Base-by-base conservation (phyloP, 2,113 vertebrate genomes). In the Bostrychus sinensis region DNA sequence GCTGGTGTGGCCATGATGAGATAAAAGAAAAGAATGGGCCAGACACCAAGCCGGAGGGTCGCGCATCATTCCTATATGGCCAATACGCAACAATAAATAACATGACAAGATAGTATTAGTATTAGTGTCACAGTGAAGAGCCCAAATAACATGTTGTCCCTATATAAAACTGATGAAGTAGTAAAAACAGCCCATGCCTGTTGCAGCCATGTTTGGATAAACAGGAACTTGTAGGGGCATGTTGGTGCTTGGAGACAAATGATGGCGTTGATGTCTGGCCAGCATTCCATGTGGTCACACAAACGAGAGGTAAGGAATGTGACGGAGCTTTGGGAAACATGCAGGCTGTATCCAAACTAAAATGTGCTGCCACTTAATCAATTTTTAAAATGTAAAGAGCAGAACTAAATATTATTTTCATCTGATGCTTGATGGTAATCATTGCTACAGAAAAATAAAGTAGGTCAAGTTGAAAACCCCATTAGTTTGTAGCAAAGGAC, bases 181-280 rank as follows among this genome's bases (percentile, higher is more conserved):
- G 10, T 8, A 22, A 45, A 45, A 45, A 45, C 42, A 43, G 42
- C 9, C 42, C 8, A 8, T 22, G 41, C 16, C 9, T 12, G 54
- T 48, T 28, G 14, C 22, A 39, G 53, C 34, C 3, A 45, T 25
- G 14, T 25, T 46, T 48, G 39, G 71, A 62, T 19, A 72, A 62
- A 60, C 13, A 41, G 58, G 32, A 17, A 56, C 8, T 25, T 41
- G 5, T 48, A 23, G 10, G 73, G 72, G 39, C 83, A 62, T 83
- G 82, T n/a, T 76, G 67, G 59, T 70, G 62, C 78, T 69, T 77
- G 75, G 80, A 51, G 50, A 68, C 39, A 78, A 76, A 78, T 25
- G 56, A 32, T 19, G 13, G 57, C 50, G 67, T 30, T 69, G 62
- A 76, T 32, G 41, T 75, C 72, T 70, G 67, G 78, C 61, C 53